Evolutionary conservation across 2,888 invertebrate species (phyloP).

Genomic region (Neoaliturus tenellus): DNA sequence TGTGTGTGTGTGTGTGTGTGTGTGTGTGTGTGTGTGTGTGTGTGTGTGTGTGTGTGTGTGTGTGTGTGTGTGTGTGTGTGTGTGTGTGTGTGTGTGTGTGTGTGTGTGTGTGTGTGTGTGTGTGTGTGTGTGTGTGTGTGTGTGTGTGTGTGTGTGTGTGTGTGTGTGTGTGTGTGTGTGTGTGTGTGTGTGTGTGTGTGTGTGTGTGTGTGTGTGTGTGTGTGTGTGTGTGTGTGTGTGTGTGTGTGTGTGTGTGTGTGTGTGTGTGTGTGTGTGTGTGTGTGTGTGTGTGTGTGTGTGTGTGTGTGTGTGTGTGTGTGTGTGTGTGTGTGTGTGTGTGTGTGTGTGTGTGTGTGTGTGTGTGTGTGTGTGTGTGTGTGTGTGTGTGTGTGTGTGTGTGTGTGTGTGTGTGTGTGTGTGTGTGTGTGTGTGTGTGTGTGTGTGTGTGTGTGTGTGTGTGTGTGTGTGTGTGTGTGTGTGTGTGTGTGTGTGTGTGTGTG

Average conservation of each 20-base stretch:
- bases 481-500: background rate
- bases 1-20: constrained; percentile 48
- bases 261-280: background rate
- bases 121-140: constrained; percentile 13
- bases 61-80: constrained; percentile 5
- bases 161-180: constrained; percentile 13
- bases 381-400: constrained; percentile 13
- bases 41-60: constrained; percentile 31
- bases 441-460: constrained; percentile 13
- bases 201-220: constrained; percentile 13
- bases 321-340: background rate
- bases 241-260: constrained; percentile 13
- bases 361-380: constrained; percentile 13
- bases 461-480: constrained; percentile 13
- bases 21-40: constrained; percentile 48
- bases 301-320: constrained; percentile 9
- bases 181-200: constrained; percentile 13
- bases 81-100: constrained; percentile 13
- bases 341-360: constrained; percentile 13
- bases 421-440: constrained; percentile 13
- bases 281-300: constrained; percentile 5
- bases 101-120: constrained; percentile 13
- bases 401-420: constrained; percentile 13
- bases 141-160: constrained; percentile 13
- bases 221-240: constrained; percentile 13